Evolutionary conservation across 2,888 invertebrate species (phyloP).

Genomic region (Thelaira solivaga): DNA sequence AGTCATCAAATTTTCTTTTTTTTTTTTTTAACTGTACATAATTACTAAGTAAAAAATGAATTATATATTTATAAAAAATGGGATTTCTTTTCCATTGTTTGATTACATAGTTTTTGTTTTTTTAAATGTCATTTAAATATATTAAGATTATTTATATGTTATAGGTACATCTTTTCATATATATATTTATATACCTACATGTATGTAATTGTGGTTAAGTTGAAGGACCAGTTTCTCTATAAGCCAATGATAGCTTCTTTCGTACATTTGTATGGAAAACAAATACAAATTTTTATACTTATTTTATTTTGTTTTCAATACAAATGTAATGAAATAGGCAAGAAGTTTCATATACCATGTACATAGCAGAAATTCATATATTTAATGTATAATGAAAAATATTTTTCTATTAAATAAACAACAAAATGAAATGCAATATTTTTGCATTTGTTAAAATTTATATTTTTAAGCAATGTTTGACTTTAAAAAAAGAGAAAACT

Average conservation of each 20-base stretch:
- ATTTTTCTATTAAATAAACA: constrained; percentile 5
- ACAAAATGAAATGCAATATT: constrained; percentile 22
- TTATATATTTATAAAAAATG: neutral
- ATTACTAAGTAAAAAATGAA: constrained; percentile 9
- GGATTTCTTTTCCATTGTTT: neutral
- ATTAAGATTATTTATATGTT: too few species aligned
- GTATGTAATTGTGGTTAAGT: too few species aligned
- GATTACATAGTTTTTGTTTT: neutral
- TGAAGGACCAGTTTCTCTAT: too few species aligned
- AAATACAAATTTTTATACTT: too few species aligned
- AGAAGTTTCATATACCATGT: neutral
- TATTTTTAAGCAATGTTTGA: constrained; percentile 21
- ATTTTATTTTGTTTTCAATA: neutral
- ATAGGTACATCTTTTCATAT: too few species aligned
- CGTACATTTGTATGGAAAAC: too few species aligned
- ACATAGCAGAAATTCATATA: neutral
- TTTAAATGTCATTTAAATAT: too few species aligned
- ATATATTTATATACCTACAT: too few species aligned
- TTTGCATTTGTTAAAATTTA: constrained; percentile 39
- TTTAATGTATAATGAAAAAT: neutral
- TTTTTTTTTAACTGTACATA: constrained; percentile 17
- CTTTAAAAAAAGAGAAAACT: constrained; percentile 15
- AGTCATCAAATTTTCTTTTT: constrained; percentile 2
- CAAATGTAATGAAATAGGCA: neutral
- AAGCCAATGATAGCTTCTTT: too few species aligned